Evolutionary conservation across 2,797 vertebrate genomes (phyloP), one percentile per base, ranked within the genome.

Genomic region (Hypotaenidia okinawae): DNA sequence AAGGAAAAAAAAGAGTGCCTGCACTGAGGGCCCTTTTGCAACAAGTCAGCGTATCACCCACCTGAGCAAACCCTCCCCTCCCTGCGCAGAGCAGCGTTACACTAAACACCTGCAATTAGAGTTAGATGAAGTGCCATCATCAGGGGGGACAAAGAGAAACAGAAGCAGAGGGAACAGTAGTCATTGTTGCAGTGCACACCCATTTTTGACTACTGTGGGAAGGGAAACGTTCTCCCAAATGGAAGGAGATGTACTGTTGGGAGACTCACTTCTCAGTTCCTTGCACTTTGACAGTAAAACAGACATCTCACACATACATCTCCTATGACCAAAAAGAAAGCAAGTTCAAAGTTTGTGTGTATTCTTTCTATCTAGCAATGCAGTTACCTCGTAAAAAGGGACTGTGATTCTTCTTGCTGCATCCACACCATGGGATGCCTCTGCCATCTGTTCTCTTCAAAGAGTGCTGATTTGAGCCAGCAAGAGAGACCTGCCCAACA

Each of bases 291-390:
- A 30, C 12, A 62, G 15, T 14, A 70, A 64, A 30, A 57, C 8
- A 55, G 33, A n/a, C 3, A 23, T 43, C 32, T 72, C 61, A 22
- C 2, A 3, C 1, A 2, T 19, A 51, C 54, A 64, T 18, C 25
- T 80, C 35, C 77, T 30, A 16, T 15, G 12, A 64, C 28, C 23
- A 51, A 25, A 51, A 49, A 69, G 84, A 77, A 68, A 33, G 16
- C 30, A 58, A 8, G 41, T 51, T 0, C 0, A 68, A 86, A 70
- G 5, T 7, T 59, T 74, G 11, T 12, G 2, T 7, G 1, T n/a
- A 16, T 27, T 51, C 25, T 33, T 68, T 80, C 17, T 41, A 47
- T 21, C 37, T 62, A 84, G 58, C 33, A 68, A 73, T 6, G 80
- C 23, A 13, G 27, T 43, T 58, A 49, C 14, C 16, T 4, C 33